Percentiles rank a stretch among this genome's conserved stretches.
These are phyloP conservation scores for Pionites leucogaster DNA, from an alignment of 2,113 vertebrate species.

Conservation along the genomic window DNA sequence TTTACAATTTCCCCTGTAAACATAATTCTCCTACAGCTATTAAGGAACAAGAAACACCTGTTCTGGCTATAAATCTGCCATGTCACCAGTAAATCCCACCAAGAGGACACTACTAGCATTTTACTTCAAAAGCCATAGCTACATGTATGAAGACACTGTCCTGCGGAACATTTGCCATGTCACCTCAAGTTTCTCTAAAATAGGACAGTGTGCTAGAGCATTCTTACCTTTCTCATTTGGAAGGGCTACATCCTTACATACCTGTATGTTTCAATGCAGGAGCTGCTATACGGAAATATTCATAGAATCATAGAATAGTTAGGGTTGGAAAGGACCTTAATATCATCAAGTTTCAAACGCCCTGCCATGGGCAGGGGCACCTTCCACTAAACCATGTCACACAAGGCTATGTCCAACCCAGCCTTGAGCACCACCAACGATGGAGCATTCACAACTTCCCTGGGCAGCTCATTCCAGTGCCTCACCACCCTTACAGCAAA, in stretches of 20 bases:
- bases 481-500: too few species aligned
- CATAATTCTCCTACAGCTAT: constrained; percentile 32
- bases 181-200: neutral
- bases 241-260: neutral
- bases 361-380: neutral
- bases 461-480: too few species aligned
- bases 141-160: constrained; percentile 14
- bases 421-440: too few species aligned
- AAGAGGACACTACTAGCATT: constrained; percentile 26
- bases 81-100: constrained; percentile 41
- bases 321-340: neutral
- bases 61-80: constrained; percentile 58
- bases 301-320: too few species aligned
- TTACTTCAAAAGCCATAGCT: constrained; percentile 29
- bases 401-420: neutral
- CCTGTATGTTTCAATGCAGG: neutral
- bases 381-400: neutral
- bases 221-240: neutral
- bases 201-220: neutral
- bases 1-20: constrained; percentile 13
- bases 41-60: constrained; percentile 54
- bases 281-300: neutral
- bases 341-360: neutral
- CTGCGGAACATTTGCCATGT: neutral
- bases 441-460: too few species aligned